Evolutionary conservation across 2,797 vertebrate genomes (phyloP), one percentile per base, ranked within the genome.

Genomic region (Karalla daura): DNA sequence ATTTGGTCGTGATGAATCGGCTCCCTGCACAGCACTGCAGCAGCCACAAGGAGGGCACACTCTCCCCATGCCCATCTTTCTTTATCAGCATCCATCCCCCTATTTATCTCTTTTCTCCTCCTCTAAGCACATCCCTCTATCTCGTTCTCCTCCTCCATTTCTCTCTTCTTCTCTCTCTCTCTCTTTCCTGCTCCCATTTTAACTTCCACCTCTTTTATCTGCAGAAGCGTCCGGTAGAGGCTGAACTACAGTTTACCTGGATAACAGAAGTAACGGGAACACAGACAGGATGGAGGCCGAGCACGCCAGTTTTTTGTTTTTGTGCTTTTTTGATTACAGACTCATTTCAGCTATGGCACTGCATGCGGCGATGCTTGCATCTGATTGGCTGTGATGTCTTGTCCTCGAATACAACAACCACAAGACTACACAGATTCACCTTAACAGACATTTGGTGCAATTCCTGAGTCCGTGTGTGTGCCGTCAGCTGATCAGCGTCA

Each of bases 1-100:
- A 88, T 89, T 89, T 89, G 89, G 77, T 87, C 52, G 80, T 91
- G 89, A 92, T 91, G 86, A 91, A 92, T 91, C 74, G 82, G 82
- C 86, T 86, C 74, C 78, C 61, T 76, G 75, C 86, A 83, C 78
- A 79, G 76, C 82, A 85, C 84, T 85, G 84, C 85, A 90, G 88
- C 81, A 84, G 85, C 79, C 86, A 84, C 82, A 75, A 78, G 84
- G 83, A 90, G 82, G 84, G 78, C 83, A 87, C 75, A 65, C 68
- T 69, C 61, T 56, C 74, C 9, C 86, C 56, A 35, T 80, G 64
- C 74, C 80, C 71, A 70, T 63, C 79, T 64, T 52, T 73, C 70
- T 58, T 53, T 28, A 60, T 76, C 68, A 39, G 3, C 12, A 71
- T 67, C 66, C n/a, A 56, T 73, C 69, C 37, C 58, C 75, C 73